Conservation (phyloP, 1,140 invertebrate genomes). For the Dendrolimus punctatus region DNA sequence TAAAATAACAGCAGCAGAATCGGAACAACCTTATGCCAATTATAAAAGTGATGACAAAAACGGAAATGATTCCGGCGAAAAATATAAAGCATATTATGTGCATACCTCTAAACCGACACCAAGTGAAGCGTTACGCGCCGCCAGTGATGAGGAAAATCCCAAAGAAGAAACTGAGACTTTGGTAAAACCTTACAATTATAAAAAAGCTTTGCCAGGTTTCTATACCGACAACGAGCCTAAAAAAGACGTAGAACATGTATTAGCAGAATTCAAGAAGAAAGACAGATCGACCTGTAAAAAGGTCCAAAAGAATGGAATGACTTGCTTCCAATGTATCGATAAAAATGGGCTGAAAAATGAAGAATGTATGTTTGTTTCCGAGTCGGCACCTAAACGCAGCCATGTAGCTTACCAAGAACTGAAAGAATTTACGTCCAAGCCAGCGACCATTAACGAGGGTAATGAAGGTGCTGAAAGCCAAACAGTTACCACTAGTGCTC, state of each 20-base stretch:
- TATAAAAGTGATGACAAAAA: slow-evolving; percentile 45
- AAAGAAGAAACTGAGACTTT: slow-evolving; percentile 35
- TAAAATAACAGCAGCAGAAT: slow-evolving; percentile 19
- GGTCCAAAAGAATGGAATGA: slow-evolving; percentile 80
- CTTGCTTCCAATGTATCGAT: slow-evolving; percentile 80
- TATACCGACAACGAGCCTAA: slow-evolving; percentile 67
- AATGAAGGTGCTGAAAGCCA: slow-evolving; percentile 60
- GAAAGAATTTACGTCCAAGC: slow-evolving; percentile 69
- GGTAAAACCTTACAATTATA: slow-evolving; percentile 56
- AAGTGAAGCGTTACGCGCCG: slow-evolving; percentile 43
- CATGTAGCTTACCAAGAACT: slow-evolving; percentile 73
- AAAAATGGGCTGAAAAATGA: slow-evolving; percentile 79
- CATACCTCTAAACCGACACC: slow-evolving; percentile 45
- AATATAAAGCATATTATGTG: slow-evolving; percentile 63
- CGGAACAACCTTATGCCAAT: slow-evolving; percentile 36
- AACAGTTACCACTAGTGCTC: slow-evolving; percentile 51
- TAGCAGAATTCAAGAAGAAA: slow-evolving; percentile 79
- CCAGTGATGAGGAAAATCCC: slow-evolving; percentile 35
- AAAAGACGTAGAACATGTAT: slow-evolving; percentile 78
- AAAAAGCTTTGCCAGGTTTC: slow-evolving; percentile 60
- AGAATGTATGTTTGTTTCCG: slow-evolving; percentile 82
- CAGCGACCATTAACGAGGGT: slow-evolving; percentile 40
- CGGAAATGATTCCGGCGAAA: slow-evolving; percentile 47
- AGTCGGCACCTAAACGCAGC: slow-evolving; percentile 73
- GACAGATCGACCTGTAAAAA: slow-evolving; percentile 81